phyloP scores from a whole-genome alignment of 2,888 invertebrate genomes.

The Pristionchus entomophagus region DNA sequence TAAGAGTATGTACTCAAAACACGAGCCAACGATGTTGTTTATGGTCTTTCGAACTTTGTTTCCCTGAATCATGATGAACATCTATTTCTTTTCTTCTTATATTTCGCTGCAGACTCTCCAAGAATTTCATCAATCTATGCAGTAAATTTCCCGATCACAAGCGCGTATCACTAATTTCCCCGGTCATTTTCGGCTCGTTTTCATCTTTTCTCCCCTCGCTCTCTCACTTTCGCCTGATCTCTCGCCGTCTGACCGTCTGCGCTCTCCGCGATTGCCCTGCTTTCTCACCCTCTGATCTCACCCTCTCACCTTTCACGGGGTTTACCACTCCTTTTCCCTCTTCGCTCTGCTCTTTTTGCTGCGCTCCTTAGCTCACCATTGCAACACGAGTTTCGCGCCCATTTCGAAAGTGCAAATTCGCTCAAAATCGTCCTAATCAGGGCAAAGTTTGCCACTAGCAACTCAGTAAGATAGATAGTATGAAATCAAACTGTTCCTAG shows the following conservation, averaged over 20 bases:
- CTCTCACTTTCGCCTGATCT: not conserved
- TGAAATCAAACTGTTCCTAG: no score
- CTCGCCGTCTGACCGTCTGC: not conserved
- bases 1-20: no score
- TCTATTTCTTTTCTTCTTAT: no score
- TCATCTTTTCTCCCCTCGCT: not conserved
- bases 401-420: not conserved
- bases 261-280: not conserved
- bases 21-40: not conserved
- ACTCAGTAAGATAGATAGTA: no score
- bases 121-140: not conserved
- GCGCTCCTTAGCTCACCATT: not conserved
- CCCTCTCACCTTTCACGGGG: not conserved
- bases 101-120: no score
- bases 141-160: not conserved
- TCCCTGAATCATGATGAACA: no score
- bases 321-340: not conserved
- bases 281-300: not conserved
- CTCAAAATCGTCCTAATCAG: no score
- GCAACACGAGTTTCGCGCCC: not conserved
- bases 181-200: not conserved
- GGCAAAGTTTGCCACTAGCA: no score
- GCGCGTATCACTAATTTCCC: slow-evolving; percentile 20
- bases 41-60: no score
- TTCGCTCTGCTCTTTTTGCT: not conserved